A percentile compares a stretch with the other conserved stretches of the same genome.
phyloP scores from a whole-genome alignment of 2,888 invertebrate genomes.

The Cephus sareptanus region DNA sequence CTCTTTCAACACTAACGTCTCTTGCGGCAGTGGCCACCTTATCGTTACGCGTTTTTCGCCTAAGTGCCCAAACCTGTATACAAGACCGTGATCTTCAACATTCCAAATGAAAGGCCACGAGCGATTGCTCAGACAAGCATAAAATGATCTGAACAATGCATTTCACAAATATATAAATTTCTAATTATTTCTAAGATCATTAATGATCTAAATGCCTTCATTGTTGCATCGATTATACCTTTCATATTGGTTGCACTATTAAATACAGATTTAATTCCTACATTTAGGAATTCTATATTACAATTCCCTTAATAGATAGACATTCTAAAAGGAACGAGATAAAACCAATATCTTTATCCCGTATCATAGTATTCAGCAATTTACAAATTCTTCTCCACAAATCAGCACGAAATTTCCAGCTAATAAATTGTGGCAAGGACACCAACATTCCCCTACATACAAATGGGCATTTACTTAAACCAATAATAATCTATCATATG shows the following conservation, averaged over 20 bases:
- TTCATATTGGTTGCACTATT: not conserved
- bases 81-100: not conserved
- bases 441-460: not conserved
- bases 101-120: not conserved
- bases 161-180: not conserved
- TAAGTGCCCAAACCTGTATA: too few species aligned
- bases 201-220: not conserved
- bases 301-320: not conserved
- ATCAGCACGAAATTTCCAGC: not conserved
- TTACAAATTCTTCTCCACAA: not conserved
- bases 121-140: not conserved
- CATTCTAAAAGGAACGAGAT: not conserved
- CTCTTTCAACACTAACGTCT: too few species aligned
- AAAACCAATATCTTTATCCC: not conserved
- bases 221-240: not conserved
- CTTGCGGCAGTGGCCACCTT: too few species aligned
- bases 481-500: not conserved
- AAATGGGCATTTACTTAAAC: not conserved
- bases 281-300: not conserved
- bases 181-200: not conserved
- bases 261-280: not conserved
- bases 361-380: not conserved
- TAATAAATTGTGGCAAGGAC: not conserved
- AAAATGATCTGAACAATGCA: not conserved
- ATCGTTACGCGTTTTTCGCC: too few species aligned